phyloP scores from a whole-genome alignment of 2,888 invertebrate species.

The Tribolium freemani region DNA sequence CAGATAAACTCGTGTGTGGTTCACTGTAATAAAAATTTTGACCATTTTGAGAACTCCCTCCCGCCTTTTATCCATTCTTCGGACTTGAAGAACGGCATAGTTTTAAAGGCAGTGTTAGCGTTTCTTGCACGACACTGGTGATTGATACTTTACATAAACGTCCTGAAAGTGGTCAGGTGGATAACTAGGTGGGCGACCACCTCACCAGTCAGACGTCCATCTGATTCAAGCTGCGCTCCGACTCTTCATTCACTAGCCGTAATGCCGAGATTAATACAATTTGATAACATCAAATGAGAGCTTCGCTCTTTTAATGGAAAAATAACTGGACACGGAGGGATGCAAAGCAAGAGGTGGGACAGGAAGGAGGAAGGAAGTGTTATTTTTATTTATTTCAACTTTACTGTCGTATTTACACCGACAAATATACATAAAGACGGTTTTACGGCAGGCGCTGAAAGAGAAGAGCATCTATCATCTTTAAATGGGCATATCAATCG shows the following conservation, averaged over 20 bases:
- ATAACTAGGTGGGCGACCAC: conserved; percentile 37
- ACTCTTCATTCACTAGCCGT: conserved; percentile 33
- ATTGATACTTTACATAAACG: conserved; percentile 38
- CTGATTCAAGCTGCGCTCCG: conserved; percentile 4
- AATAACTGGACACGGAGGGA: conserved; percentile 8
- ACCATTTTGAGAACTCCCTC: not conserved
- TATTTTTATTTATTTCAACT: conserved; percentile 30
- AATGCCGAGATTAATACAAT: conserved; percentile 34
- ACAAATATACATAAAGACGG: conserved; percentile 35
- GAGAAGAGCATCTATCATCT: conserved; percentile 32
- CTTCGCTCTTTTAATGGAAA: conserved; percentile 34
- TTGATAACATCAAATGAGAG: conserved; percentile 33
- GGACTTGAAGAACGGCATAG: conserved; percentile 1
- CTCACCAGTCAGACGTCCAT: conserved; percentile 35
- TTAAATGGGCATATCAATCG: conserved; percentile 40
- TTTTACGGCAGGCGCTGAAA: conserved; percentile 33
- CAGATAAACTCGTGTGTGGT: not conserved
- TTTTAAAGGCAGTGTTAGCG: conserved; percentile 4
- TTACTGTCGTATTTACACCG: conserved; percentile 25
- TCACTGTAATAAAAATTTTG: not conserved
- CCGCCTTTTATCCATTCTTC: conserved; percentile 7
- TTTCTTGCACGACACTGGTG: conserved; percentile 24
- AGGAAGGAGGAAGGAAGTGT: conserved; percentile 6
- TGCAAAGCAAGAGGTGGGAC: not conserved
- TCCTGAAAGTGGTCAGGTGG: conserved; percentile 39